These are phyloP conservation scores for Tyria jacobaeae DNA, from an alignment of 2,888 invertebrate species.

Conservation along the genomic window DNA sequence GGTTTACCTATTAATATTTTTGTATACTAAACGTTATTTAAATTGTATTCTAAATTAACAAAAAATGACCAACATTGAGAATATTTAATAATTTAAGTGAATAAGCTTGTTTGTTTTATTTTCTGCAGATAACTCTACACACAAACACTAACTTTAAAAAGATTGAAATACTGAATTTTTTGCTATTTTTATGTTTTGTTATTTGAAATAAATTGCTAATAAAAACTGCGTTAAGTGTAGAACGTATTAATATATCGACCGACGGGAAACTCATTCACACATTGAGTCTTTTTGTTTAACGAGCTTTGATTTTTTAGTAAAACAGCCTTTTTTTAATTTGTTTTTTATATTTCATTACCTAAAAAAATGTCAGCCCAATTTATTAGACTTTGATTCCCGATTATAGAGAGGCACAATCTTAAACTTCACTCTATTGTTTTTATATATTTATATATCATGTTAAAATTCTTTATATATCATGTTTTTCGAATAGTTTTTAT, in stretches of 20 bases:
- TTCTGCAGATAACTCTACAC: background rate
- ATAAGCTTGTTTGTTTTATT: background rate
- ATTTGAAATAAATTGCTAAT: too few relatives aligned
- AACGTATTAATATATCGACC: background rate
- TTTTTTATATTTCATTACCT: too few relatives aligned
- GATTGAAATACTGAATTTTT: too few relatives aligned
- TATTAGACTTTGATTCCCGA: too few relatives aligned
- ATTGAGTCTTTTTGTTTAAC: background rate
- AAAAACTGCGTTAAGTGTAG: too few relatives aligned
- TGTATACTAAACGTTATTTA: background rate
- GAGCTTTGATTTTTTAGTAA: background rate
- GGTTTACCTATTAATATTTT: background rate
- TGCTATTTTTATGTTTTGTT: too few relatives aligned
- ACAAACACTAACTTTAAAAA: too few relatives aligned
- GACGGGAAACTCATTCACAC: background rate
- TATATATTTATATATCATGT: too few relatives aligned
- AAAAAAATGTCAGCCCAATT: too few relatives aligned
- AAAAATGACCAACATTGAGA: background rate
- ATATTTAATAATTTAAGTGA: background rate
- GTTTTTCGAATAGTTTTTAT: too few relatives aligned
- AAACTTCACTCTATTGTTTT: background rate
- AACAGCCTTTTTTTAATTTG: background rate
- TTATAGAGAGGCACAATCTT: background rate
- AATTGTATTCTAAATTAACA: background rate
- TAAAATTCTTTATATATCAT: too few relatives aligned